Conservation (phyloP, 1,140 invertebrate species). For the Trichoplusia ni region DNA sequence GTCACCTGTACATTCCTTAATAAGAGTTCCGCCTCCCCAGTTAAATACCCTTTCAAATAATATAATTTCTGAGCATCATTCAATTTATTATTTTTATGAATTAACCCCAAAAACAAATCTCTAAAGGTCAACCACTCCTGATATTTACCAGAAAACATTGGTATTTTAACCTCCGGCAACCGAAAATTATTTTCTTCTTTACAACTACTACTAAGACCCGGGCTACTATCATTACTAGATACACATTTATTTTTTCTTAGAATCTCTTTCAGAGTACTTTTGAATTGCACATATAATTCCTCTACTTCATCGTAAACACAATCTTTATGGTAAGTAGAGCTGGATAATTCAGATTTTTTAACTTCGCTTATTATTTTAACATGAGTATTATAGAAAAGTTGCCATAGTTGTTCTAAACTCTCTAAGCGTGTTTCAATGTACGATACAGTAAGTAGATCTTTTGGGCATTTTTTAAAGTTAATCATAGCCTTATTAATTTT, state of each 20-base stretch:
- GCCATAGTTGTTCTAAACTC: slow-evolving; percentile 6
- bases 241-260: neutral
- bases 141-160: slow-evolving; percentile 2
- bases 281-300: slow-evolving; percentile 8
- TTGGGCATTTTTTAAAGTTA: neutral
- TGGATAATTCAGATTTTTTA: neutral
- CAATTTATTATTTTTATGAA: neutral
- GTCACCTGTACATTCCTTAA: too few species aligned
- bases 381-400: neutral
- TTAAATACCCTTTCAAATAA: neutral
- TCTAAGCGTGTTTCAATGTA: neutral
- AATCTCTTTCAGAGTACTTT: neutral
- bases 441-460: neutral
- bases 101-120: neutral
- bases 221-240: neutral
- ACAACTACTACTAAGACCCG: neutral
- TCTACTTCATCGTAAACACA: neutral
- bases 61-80: slow-evolving; percentile 6
- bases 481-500: neutral
- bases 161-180: slow-evolving; percentile 7
- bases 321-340: neutral
- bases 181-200: neutral
- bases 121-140: slow-evolving; percentile 12
- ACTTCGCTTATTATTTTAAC: neutral
- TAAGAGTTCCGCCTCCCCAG: neutral